Evolutionary conservation across 2,888 invertebrate genomes (phyloP), one percentile per base, ranked within the genome.

Genomic region (Leistus spinibarbis): DNA sequence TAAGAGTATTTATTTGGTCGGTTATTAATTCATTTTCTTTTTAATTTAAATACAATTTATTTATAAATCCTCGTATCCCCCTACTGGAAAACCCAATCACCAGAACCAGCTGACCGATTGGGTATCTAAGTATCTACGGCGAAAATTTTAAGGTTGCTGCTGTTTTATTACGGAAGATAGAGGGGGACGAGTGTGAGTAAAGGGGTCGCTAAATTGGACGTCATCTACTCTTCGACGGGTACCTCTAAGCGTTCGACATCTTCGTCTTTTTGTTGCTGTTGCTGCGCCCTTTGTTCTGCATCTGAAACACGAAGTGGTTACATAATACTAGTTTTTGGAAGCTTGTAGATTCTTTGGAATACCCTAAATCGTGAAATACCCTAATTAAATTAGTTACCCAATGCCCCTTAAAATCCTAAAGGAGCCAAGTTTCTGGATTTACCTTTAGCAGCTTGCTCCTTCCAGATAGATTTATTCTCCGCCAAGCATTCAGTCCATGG

Each of bases 381-480:
- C n/a, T n/a, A n/a, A n/a, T n/a, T n/a, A n/a, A n/a, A n/a, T n/a
- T n/a, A n/a, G n/a, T n/a, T n/a, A n/a, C n/a, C n/a, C n/a, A n/a
- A n/a, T n/a, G n/a, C n/a, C n/a, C n/a, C n/a, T n/a, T n/a, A n/a
- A n/a, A n/a, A n/a, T n/a, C n/a, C n/a, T n/a, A n/a, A n/a, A n/a
- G n/a, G n/a, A n/a, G n/a, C n/a, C 1, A 5, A 54, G 17, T 54
- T 2, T 54, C 3, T 3, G n/a, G 5, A 9, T 79, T 78, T 84
- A 91, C 93, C 93, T 89, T 91, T 91, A 67, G 92, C 87, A 73
- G 93, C 93, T 85, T 93, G 93, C 79, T 93, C 93, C 82, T 93
- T 93, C 96, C 95, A 96, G 81, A 92, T 92, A 80, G 89, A 89
- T 85, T 94, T 95, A 85, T 96, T 96, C 80, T 93, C 92, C 57